A percentile compares a stretch with the other conserved stretches of the same genome.
Conservation (phyloP, 2,888 invertebrate genomes). For the Lithophane leautieri region DNA sequence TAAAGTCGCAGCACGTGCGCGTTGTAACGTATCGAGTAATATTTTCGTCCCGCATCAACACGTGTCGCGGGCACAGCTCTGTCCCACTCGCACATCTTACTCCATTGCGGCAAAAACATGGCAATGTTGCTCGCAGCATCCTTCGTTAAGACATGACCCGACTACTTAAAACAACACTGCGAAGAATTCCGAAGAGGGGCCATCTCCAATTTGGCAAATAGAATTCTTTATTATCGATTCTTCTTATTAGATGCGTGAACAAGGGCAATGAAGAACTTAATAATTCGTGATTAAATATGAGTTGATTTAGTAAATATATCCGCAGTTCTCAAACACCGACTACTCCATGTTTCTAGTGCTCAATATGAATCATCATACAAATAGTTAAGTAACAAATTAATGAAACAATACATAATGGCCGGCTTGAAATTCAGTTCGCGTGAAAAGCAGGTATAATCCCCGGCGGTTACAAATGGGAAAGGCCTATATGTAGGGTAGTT, state of each 20-base stretch:
- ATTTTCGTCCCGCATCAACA: conserved; percentile 62
- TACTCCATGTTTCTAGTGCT: background rate
- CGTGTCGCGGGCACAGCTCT: conserved; percentile 65
- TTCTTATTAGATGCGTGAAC: background rate
- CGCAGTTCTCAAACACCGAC: background rate
- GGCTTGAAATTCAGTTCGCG: conserved; percentile 64
- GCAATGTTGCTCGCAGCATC: conserved; percentile 81
- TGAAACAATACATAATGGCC: conserved; percentile 55
- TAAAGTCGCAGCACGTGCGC: conserved; percentile 49
- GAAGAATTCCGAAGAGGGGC: conserved; percentile 13
- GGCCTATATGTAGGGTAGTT: conserved; percentile 80
- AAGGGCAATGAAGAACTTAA: background rate
- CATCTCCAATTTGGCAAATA: conserved; percentile 21
- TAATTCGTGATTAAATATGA: background rate
- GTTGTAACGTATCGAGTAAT: conserved; percentile 65
- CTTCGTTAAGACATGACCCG: conserved; percentile 69
- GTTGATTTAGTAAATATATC: background rate
- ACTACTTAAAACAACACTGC: conserved; percentile 64
- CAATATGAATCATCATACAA: conserved; percentile 43
- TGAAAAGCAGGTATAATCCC: conserved; percentile 71
- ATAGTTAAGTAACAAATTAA: conserved; percentile 63
- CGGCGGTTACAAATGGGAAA: conserved; percentile 75
- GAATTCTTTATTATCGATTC: conserved; percentile 16
- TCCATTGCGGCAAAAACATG: conserved; percentile 87
- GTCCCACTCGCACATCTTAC: conserved; percentile 77